Percentiles rank a stretch among this genome's conserved stretches.
Evolutionary conservation across 2,888 invertebrate species (phyloP).

Genomic region (Aspidiotus destructor): DNA sequence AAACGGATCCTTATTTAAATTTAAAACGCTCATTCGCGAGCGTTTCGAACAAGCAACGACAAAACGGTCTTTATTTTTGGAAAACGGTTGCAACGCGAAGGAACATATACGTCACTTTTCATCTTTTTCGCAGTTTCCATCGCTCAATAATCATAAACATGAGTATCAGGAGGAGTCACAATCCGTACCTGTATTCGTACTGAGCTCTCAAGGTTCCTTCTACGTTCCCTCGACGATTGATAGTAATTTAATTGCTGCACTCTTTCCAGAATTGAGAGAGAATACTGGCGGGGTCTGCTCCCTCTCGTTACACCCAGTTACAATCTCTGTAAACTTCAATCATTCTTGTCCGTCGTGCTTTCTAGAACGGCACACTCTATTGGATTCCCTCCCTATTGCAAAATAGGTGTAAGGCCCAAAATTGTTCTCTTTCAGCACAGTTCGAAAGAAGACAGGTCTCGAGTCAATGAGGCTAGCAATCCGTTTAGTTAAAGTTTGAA

Average conservation of each 20-base stretch:
- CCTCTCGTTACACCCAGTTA: slow-evolving; percentile 70
- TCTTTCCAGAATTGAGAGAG: slow-evolving; percentile 45
- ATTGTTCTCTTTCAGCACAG: slow-evolving; percentile 7
- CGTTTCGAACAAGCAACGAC: slow-evolving; percentile 50
- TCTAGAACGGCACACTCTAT: too few species aligned
- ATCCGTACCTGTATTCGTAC: slow-evolving; percentile 76
- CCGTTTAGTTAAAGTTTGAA: too few species aligned
- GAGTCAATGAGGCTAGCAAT: too few species aligned
- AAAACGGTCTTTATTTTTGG: slow-evolving; percentile 11
- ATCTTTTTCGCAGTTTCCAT: neutral
- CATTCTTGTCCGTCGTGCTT: slow-evolving; percentile 30
- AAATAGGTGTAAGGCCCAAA: neutral
- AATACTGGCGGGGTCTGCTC: slow-evolving; percentile 28
- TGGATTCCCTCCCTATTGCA: neutral
- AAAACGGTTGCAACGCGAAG: slow-evolving; percentile 2
- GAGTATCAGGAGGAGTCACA: neutral
- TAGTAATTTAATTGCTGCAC: slow-evolving; percentile 59
- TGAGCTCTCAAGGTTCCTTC: slow-evolving; percentile 78
- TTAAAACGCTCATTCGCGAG: slow-evolving; percentile 88
- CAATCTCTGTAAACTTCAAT: slow-evolving; percentile 75
- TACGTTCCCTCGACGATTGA: slow-evolving; percentile 80
- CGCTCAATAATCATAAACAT: neutral
- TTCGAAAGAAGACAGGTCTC: neutral
- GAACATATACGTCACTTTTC: neutral
- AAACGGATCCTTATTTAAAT: slow-evolving; percentile 57